Evolutionary conservation across 2,797 vertebrate genomes (phyloP).

Genomic region (Ataeniobius toweri): DNA sequence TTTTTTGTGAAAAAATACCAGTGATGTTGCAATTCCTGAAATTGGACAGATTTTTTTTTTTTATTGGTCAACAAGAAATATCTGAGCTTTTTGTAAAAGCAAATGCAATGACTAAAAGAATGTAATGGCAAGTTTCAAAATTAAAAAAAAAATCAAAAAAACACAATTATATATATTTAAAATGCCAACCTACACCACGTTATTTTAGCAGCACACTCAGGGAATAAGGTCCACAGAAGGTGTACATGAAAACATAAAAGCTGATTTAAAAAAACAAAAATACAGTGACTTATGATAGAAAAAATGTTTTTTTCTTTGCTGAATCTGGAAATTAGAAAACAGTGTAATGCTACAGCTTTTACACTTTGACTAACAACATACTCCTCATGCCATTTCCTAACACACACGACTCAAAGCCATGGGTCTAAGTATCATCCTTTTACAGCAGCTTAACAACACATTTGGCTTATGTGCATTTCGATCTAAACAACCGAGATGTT

Average conservation of each 20-base stretch:
- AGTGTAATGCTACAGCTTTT: conserved; percentile 65
- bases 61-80: conserved; percentile 64
- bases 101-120: conserved; percentile 44
- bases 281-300: conserved; percentile 45
- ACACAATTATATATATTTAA: conserved; percentile 21
- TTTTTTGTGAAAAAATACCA: conserved; percentile 13
- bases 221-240: conserved; percentile 43
- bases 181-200: conserved; percentile 11
- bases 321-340: conserved; percentile 43
- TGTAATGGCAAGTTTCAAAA: conserved; percentile 18
- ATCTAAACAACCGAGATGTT: conserved; percentile 64
- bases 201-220: conserved; percentile 37
- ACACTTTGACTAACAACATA: conserved; percentile 54
- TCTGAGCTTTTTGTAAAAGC: conserved; percentile 48
- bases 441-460: conserved; percentile 60
- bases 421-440: conserved; percentile 58
- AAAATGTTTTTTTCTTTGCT: conserved; percentile 37
- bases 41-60: conserved; percentile 46
- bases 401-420: conserved; percentile 62
- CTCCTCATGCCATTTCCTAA: conserved; percentile 58
- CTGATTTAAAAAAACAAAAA: conserved; percentile 16
- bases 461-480: conserved; percentile 53
- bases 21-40: conserved; percentile 22
- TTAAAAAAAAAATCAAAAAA: conserved; percentile 13
- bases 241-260: conserved; percentile 26